Evolutionary conservation across 2,888 invertebrate species (phyloP).

Genomic region (Brachylomia viminalis): DNA sequence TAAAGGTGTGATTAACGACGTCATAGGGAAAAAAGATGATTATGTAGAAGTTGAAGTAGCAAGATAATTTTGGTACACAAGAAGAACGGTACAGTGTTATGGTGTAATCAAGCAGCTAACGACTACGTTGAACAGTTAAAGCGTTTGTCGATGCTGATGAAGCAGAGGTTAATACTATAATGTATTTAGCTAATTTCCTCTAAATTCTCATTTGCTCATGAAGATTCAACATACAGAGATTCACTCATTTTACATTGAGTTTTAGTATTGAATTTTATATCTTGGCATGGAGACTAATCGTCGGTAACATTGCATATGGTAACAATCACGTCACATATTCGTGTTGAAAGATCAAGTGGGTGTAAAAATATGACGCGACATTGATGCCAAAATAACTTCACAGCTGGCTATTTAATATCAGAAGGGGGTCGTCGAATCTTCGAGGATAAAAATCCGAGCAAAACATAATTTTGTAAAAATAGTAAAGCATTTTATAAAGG

Average conservation of each 20-base stretch:
- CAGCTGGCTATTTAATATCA: slow-evolving; percentile 81
- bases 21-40: background rate
- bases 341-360: slow-evolving; percentile 78
- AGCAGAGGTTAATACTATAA: too few relatives aligned
- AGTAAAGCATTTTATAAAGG: background rate
- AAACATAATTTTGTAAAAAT: background rate
- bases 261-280: slow-evolving; percentile 52
- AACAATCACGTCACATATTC: slow-evolving; percentile 57
- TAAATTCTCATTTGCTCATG: background rate
- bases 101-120: background rate
- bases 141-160: background rate
- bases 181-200: background rate
- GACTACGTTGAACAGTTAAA: background rate
- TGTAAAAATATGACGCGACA: slow-evolving; percentile 79
- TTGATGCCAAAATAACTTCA: slow-evolving; percentile 83
- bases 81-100: background rate
- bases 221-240: background rate
- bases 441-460: background rate
- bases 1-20: background rate
- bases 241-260: slow-evolving; percentile 10
- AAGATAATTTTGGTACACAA: background rate
- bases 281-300: slow-evolving; percentile 67
- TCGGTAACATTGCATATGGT: slow-evolving; percentile 64
- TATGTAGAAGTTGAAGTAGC: background rate
- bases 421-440: slow-evolving; percentile 61